Evolutionary conservation across 2,888 invertebrate species (phyloP).

Genomic region (Agapetus fuscipes): DNA sequence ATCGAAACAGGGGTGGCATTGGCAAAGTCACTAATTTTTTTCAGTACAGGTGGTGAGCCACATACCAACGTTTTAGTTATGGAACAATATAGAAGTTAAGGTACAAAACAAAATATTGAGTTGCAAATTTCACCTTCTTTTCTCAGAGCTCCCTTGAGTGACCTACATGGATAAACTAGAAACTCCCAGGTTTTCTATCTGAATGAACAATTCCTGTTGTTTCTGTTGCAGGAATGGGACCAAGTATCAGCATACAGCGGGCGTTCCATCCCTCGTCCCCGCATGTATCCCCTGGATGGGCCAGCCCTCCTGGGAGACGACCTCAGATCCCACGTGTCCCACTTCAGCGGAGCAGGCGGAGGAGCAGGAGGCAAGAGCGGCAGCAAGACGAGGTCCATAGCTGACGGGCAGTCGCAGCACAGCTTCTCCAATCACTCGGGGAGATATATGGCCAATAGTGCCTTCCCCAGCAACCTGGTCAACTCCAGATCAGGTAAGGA

Average conservation of each 20-base stretch:
- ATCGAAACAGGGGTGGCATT: too few relatives aligned
- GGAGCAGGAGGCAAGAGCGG: conserved; percentile 23
- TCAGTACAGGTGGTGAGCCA: too few relatives aligned
- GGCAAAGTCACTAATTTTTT: too few relatives aligned
- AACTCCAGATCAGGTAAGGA: conserved; percentile 60
- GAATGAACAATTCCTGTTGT: too few relatives aligned
- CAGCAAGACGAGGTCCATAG: conserved; percentile 69
- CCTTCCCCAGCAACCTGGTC: conserved; percentile 65
- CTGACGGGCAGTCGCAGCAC: conserved; percentile 84
- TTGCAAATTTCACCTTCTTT: too few relatives aligned
- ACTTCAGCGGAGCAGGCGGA: conserved; percentile 58
- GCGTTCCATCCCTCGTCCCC: conserved; percentile 78
- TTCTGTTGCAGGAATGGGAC: conserved; percentile 74
- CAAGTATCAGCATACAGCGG: conserved; percentile 87
- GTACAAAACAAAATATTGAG: too few relatives aligned
- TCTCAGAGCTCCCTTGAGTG: too few relatives aligned
- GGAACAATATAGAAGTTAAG: too few relatives aligned
- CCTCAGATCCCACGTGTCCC: conserved; percentile 56
- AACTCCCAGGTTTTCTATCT: too few relatives aligned
- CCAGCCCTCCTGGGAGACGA: conserved; percentile 57
- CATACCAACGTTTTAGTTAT: too few relatives aligned
- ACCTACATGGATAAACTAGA: too few relatives aligned
- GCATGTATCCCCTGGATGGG: conserved; percentile 67
- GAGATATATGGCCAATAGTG: conserved; percentile 58
- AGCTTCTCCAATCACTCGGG: conserved; percentile 78